A percentile compares a stretch with the other conserved stretches of the same genome.
These are phyloP conservation scores for Campoletis raptor DNA, from an alignment of 2,888 invertebrate genomes.

Conservation along the genomic window DNA sequence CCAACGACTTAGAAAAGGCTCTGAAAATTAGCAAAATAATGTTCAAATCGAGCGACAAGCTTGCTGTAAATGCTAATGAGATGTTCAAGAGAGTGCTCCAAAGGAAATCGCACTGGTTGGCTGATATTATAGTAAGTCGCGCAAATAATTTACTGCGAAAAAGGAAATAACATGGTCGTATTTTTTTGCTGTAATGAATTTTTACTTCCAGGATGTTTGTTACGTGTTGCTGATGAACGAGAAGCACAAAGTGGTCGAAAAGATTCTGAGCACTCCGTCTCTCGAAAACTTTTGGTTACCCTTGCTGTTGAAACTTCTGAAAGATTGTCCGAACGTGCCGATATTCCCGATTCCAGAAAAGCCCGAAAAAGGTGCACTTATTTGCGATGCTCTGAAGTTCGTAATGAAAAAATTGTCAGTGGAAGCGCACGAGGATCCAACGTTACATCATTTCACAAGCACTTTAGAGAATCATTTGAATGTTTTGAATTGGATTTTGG, in stretches of 20 bases:
- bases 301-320: conserved; percentile 77
- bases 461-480: conserved; percentile 73
- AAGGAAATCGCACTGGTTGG: conserved; percentile 78
- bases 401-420: conserved; percentile 75
- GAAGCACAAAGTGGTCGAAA: conserved; percentile 73
- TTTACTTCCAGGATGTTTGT: conserved; percentile 78
- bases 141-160: not conserved
- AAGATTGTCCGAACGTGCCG: conserved; percentile 71
- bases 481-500: conserved; percentile 76
- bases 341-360: conserved; percentile 65
- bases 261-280: conserved; percentile 73
- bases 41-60: conserved; percentile 69
- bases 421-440: conserved; percentile 67
- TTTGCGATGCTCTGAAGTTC: conserved; percentile 76
- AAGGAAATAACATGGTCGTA: not conserved
- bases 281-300: conserved; percentile 78
- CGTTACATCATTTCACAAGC: conserved; percentile 70
- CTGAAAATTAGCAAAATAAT: conserved; percentile 74
- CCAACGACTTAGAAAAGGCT: conserved; percentile 70
- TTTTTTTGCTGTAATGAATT: conserved; percentile 2
- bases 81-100: conserved; percentile 76
- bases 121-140: conserved; percentile 79
- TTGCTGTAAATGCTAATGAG: conserved; percentile 75
- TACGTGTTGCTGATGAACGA: conserved; percentile 73
- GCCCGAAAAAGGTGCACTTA: conserved; percentile 64